phyloP scores from a whole-genome alignment of 2,113 vertebrate species.

The Campylomormyrus tamandua region DNA sequence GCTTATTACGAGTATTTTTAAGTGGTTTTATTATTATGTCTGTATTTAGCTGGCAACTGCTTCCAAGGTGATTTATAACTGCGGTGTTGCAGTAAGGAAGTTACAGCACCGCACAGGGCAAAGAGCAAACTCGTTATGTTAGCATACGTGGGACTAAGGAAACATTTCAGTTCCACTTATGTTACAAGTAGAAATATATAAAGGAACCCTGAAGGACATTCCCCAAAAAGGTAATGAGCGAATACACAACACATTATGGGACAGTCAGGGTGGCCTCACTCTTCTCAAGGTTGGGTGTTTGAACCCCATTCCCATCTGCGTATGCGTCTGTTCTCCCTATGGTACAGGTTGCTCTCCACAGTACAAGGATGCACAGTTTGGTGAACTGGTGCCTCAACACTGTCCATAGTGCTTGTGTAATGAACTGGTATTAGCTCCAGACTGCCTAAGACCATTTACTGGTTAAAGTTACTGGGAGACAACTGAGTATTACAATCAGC shows the following conservation, averaged over 20 bases:
- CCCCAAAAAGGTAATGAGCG: background rate
- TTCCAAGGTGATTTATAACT: constrained; percentile 1
- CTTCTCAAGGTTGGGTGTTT: background rate
- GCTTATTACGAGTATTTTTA: background rate
- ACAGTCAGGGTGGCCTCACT: background rate
- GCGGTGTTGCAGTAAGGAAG: background rate
- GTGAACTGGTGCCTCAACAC: background rate
- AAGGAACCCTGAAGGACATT: background rate
- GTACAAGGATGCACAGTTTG: background rate
- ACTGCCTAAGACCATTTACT: background rate
- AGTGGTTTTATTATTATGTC: background rate
- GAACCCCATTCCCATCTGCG: background rate
- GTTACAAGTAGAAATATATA: background rate
- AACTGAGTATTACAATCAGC: background rate
- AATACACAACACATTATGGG: background rate
- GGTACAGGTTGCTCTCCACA: background rate
- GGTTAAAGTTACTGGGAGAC: background rate
- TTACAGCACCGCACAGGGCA: background rate
- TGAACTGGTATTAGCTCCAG: background rate
- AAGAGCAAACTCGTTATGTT: constrained; percentile 8
- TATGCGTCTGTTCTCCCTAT: background rate
- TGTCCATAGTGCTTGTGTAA: background rate
- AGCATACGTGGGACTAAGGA: background rate
- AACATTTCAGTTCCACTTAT: background rate
- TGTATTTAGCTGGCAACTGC: background rate